phyloP scores from a whole-genome alignment of 2,797 vertebrate genomes.

The Morelia viridis region DNA sequence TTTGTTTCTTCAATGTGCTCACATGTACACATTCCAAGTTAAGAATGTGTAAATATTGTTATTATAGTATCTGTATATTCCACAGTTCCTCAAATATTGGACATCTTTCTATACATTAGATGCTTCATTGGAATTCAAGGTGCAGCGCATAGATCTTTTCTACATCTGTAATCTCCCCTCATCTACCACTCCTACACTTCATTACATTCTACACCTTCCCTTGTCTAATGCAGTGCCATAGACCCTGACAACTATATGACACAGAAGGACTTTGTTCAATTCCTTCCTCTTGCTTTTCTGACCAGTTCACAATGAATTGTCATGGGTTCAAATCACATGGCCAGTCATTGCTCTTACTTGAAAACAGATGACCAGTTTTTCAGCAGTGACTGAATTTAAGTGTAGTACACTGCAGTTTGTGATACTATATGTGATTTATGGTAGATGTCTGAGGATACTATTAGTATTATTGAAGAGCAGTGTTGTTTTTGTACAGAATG shows the following conservation, averaged over 20 bases:
- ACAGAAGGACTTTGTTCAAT: constrained; percentile 1
- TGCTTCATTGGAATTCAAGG: background rate
- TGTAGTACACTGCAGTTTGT: background rate
- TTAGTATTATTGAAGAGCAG: background rate
- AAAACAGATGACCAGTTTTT: constrained; percentile 18
- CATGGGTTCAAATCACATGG: background rate
- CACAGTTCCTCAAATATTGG: background rate
- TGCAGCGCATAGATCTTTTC: background rate
- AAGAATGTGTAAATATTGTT: background rate
- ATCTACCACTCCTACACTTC: background rate
- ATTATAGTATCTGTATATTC: background rate
- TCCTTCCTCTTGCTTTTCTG: background rate
- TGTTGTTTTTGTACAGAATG: constrained; percentile 7
- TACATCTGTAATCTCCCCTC: background rate
- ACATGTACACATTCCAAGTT: background rate
- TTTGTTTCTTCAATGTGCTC: background rate
- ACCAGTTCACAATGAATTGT: background rate
- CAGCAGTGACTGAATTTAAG: constrained; percentile 9
- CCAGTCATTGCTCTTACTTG: background rate
- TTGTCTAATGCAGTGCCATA: background rate
- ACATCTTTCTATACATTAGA: background rate
- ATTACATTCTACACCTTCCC: accelerated
- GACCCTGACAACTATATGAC: background rate
- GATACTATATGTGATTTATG: background rate
- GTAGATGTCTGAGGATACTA: background rate